Percentiles rank a stretch among this genome's conserved stretches.
Evolutionary conservation across 2,797 vertebrate genomes (phyloP).

Genomic region (Amazona finschi): DNA sequence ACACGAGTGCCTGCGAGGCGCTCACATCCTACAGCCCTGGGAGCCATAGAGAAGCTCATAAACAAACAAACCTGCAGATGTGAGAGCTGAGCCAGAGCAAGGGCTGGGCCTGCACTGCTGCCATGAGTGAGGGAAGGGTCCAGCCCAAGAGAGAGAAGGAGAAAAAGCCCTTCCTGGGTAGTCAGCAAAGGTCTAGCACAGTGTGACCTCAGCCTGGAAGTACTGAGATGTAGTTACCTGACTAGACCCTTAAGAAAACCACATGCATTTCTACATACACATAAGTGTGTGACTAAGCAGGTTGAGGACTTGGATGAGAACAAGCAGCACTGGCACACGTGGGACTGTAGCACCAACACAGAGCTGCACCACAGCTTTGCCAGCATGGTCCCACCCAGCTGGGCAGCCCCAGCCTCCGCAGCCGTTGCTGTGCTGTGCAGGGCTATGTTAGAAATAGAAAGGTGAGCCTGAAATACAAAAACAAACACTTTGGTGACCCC

Average conservation of each 20-base stretch:
- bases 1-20: fast-evolving
- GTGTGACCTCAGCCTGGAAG: neutral
- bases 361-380: neutral
- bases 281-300: fast-evolving
- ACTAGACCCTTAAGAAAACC: neutral
- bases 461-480: neutral
- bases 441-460: neutral
- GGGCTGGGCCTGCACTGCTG: fast-evolving
- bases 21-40: neutral
- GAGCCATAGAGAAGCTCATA: slow-evolving; percentile 7
- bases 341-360: neutral
- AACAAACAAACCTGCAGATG: slow-evolving; percentile 24
- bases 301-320: fast-evolving
- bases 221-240: neutral
- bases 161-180: neutral
- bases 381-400: neutral
- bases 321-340: fast-evolving
- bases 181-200: neutral
- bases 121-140: neutral
- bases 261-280: neutral
- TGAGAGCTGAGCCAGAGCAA: neutral
- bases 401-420: neutral
- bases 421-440: fast-evolving
- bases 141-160: neutral
- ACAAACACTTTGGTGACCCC: neutral